Base-by-base conservation (phyloP, 2,888 invertebrate genomes). In the Brachypterus glaber region DNA sequence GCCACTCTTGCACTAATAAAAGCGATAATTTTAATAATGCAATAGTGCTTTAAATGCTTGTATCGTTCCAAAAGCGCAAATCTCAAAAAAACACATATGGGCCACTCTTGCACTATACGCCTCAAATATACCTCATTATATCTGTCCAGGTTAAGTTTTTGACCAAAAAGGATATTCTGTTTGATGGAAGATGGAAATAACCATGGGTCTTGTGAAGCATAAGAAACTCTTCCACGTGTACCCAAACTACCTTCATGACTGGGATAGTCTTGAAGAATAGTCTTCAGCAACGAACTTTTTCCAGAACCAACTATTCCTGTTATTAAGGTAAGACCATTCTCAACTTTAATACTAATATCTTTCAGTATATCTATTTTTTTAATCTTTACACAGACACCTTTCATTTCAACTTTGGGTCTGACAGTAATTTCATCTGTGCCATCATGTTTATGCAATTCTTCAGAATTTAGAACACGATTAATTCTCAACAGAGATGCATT, bases 101-200 rank as follows among this genome's bases (percentile, higher is more conserved):
- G n/a, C n/a, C n/a, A n/a, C n/a, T n/a, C n/a, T n/a, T n/a, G n/a
- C n/a, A n/a, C n/a, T n/a, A n/a, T n/a, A n/a, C n/a, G n/a, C n/a
- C n/a, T n/a, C n/a, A n/a, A n/a, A n/a, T n/a, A n/a, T n/a, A 79
- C 75, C 45, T 69, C 67, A 43, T 68, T 66, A 52, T 73, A 75
- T 7, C 74, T 58, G 1, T 72, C 64, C 4, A 68, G 62, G 36
- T 76, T 69, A 59, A 72, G 68, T 1, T 70, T 67, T 51, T 72
- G 69, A 0, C 86, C 86, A 63, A 88, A 86, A 0, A 83, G 56
- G 38, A 89, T 83, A 57, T 89, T 89, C 49, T 87, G 82, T 25
- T 78, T 71, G 1, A 89, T 73, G 25, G 73, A 72, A 12, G 67
- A 67, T 2, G 68, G 67, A 51, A 71, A 71, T 30, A 71, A 48